Base-by-base conservation (phyloP, 37 sponge, comb jelly and placozoan genomes). In the Haliclona indistincta region DNA sequence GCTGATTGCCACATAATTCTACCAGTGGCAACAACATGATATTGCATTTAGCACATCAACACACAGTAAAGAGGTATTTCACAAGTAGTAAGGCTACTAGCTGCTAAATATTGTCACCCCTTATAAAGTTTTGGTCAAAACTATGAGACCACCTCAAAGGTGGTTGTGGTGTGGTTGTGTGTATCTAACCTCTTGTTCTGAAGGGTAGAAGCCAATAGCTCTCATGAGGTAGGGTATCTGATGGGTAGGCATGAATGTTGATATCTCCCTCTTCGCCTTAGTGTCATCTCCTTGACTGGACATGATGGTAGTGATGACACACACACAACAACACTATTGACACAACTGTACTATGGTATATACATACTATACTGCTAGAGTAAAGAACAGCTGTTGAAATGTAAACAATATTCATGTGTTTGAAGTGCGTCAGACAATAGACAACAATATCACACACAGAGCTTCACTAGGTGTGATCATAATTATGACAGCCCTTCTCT, bases 191-290 rank as follows among this genome's bases (percentile, higher is more conserved):
- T 96, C 93, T 75, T 96, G 88, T 74, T 98, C 99, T 34, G 99
- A 82, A 2, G 99, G 99, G 49, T 91, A 98, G 73, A 84, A 98
- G 43, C 99, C 99, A 25, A 98, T 79, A 13, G 99, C 99, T 56
- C 99, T 68, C 93, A 98, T 92, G 32, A 98, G 77, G 62, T 79
- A 68, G 39, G 99, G 99, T 15, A 98, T 82, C 74, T 98, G 86
- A 2, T 85, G 86, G 38, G 89, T 34, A n/a, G 89, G 83, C 0
- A 98, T 76, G 40, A 60, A 75, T n/a, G 70, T 63, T 5, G 91
- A 85, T 13, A 92, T 89, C 47, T 86, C 32, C 54, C 97, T 83
- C 2, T 78, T 82, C 8, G 74, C 60, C 33, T 38, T 84, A 0
- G 82, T 80, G 47, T 81, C 69, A 22, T 71, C 70, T n/a, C 94